phyloP scores from a whole-genome alignment of 2,113 vertebrate species.

The Peromyscus maniculatus region DNA sequence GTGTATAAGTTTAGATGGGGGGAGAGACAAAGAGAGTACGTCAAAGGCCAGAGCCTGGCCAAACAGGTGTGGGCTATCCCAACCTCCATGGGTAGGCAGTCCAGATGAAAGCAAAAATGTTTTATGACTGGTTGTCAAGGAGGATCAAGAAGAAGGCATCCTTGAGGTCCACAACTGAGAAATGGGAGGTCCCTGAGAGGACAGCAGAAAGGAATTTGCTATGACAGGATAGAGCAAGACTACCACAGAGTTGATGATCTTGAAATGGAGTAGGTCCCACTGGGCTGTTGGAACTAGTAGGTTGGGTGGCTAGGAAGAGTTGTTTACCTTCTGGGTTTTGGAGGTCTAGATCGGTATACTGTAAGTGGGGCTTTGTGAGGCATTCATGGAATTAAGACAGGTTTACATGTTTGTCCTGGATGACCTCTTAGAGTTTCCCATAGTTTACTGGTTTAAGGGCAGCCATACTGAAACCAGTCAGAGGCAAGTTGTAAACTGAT shows the following conservation, averaged over 20 bases:
- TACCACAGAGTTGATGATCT: not conserved
- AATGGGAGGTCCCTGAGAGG: not conserved
- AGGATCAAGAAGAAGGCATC: not conserved
- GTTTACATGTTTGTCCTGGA: no score
- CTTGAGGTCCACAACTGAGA: not conserved
- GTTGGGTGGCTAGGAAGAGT: no score
- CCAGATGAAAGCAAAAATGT: not conserved
- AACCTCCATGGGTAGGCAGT: not conserved
- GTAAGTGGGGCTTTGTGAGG: no score
- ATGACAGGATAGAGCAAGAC: not conserved
- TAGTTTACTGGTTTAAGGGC: no score
- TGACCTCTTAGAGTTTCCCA: no score
- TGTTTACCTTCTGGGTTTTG: no score
- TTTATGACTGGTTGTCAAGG: not conserved
- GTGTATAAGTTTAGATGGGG: no score
- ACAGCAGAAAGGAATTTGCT: not conserved
- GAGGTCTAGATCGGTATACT: no score
- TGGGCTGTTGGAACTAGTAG: not conserved
- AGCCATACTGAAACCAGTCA: no score
- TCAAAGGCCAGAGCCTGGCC: not conserved
- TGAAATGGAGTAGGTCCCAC: not conserved
- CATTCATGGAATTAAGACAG: no score
- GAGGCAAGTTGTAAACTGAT: no score
- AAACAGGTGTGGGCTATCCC: not conserved
- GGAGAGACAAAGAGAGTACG: not conserved